Evolutionary conservation across 53 echinoderm and acorn worm genomes (phyloP).

Genomic region (Temnopleurus reevesii): DNA sequence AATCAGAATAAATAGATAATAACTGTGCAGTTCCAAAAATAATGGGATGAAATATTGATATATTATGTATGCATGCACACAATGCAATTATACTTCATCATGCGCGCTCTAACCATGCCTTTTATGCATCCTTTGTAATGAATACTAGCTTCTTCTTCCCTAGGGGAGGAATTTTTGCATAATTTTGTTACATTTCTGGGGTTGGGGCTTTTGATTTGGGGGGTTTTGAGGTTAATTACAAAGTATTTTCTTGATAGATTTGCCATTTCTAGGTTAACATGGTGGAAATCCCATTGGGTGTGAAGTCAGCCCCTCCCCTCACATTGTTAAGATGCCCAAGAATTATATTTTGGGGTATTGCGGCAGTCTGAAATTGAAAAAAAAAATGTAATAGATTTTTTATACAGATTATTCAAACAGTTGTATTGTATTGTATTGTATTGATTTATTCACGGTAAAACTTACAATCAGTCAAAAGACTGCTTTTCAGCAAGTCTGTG

Average conservation of each 20-base stretch:
- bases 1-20: not conserved
- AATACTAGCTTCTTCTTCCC: not conserved
- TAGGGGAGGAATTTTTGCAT: not conserved
- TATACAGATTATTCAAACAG: not conserved
- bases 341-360: too few species aligned
- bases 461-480: too few species aligned
- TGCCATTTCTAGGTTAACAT: not conserved
- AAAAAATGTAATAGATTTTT: not conserved
- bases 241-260: not conserved
- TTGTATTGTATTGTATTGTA: not conserved
- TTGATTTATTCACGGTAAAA: too few species aligned
- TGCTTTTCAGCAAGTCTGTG: too few species aligned
- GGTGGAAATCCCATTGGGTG: too few species aligned
- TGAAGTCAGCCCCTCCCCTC: too few species aligned
- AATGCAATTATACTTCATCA: not conserved
- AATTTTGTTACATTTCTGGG: not conserved
- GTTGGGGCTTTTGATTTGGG: not conserved
- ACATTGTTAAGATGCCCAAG: not conserved
- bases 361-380: not conserved
- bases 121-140: not conserved
- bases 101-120: not conserved
- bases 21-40: not conserved
- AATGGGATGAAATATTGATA: not conserved
- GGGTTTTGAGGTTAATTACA: constrained; percentile 23
- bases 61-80: constrained; percentile 37